A percentile compares a stretch with the other conserved stretches of the same genome.
phyloP scores from a whole-genome alignment of 1,140 invertebrate genomes.

The Bathynomus jamesi region DNA sequence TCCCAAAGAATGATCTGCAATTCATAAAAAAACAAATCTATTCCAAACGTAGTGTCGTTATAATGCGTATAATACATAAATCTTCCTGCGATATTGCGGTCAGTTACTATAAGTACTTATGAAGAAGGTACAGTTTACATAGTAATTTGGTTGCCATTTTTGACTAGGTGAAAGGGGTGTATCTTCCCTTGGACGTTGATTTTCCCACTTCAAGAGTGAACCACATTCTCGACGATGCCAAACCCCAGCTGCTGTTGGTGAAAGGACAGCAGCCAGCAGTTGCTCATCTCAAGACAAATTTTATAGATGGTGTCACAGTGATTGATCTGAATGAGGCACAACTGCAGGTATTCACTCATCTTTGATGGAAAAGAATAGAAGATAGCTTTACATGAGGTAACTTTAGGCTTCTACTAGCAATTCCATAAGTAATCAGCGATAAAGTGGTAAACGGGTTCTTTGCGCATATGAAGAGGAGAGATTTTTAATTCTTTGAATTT shows the following conservation, averaged over 20 bases:
- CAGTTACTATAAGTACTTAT: too few relatives aligned
- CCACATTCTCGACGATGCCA: constrained; percentile 65
- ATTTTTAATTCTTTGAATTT: too few relatives aligned
- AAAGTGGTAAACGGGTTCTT: too few relatives aligned
- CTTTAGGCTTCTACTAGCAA: not conserved
- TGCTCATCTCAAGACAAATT: not conserved
- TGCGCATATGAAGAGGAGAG: too few relatives aligned
- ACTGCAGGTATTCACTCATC: not conserved
- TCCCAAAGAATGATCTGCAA: too few relatives aligned
- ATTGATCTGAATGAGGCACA: not conserved
- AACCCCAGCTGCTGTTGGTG: constrained; percentile 57
- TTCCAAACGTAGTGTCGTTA: too few relatives aligned
- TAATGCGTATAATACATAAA: too few relatives aligned
- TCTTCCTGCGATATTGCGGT: too few relatives aligned
- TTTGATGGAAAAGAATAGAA: not conserved
- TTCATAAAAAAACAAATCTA: too few relatives aligned
- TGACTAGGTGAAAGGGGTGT: constrained; percentile 65
- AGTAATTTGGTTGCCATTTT: too few relatives aligned
- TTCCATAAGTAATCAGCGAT: not conserved
- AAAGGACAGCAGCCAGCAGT: constrained; percentile 45
- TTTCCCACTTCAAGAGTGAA: constrained; percentile 64
- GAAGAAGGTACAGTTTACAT: too few relatives aligned
- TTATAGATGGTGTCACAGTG: not conserved
- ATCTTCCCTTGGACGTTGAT: constrained; percentile 67
- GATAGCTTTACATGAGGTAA: not conserved